These are phyloP conservation scores for Diaperis boleti DNA, from an alignment of 2,888 invertebrate genomes.

Conservation along the genomic window DNA sequence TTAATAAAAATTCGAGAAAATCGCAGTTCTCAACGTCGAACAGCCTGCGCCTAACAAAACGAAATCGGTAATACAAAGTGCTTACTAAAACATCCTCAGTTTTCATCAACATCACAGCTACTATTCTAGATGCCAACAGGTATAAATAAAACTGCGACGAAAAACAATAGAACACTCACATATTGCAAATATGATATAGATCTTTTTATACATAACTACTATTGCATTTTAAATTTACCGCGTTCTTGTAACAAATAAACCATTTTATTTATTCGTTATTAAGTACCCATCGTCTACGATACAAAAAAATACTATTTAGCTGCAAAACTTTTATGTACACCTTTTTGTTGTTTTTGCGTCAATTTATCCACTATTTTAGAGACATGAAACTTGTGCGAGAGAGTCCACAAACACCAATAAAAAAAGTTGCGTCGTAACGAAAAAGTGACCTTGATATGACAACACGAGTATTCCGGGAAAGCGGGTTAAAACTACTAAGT, in stretches of 20 bases:
- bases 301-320: constrained; percentile 58
- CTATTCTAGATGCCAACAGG: constrained; percentile 61
- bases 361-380: constrained; percentile 43
- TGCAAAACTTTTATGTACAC: constrained; percentile 58
- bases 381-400: constrained; percentile 57
- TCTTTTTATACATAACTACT: constrained; percentile 46
- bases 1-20: constrained; percentile 29
- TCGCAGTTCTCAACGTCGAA: constrained; percentile 18
- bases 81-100: constrained; percentile 55
- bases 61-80: constrained; percentile 35
- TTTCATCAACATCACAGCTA: constrained; percentile 62
- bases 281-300: constrained; percentile 57
- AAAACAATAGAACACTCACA: constrained; percentile 43
- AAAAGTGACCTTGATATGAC: constrained; percentile 34
- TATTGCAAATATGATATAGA: constrained; percentile 59
- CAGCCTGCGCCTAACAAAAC: constrained; percentile 13
- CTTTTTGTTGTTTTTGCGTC: constrained; percentile 43
- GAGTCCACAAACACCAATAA: constrained; percentile 47
- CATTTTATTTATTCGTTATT: constrained; percentile 53
- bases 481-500: constrained; percentile 36
- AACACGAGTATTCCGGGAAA: constrained; percentile 22
- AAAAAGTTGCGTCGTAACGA: constrained; percentile 25
- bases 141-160: constrained; percentile 53
- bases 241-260: constrained; percentile 43
- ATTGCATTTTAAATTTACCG: constrained; percentile 42